phyloP scores from a whole-genome alignment of 2,113 vertebrate genomes.

The zebrafish (Danio rerio) region GRCz12tu NC_133196.1:11034001-11034500 shows the following conservation, averaged over 20 bases:
- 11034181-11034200: background rate
- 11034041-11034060: background rate
- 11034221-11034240: conserved; percentile 8
- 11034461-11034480: background rate
- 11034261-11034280: background rate
- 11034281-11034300: background rate
- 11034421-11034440: no score
- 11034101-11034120: conserved; percentile 1
- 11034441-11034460: no score
- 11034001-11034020: background rate
- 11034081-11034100: conserved; percentile 13
- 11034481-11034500: no score
- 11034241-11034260: background rate
- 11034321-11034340: background rate
- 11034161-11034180: background rate
- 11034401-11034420: background rate
- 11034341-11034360: background rate
- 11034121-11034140: background rate
- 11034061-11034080: conserved; percentile 7
- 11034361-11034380: background rate
- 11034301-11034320: background rate
- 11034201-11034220: background rate
- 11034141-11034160: background rate
- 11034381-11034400: background rate
- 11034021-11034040: conserved; percentile 13